Conservation (phyloP, 2,888 invertebrate genomes). For the Theodoxus fluviatilis region DNA sequence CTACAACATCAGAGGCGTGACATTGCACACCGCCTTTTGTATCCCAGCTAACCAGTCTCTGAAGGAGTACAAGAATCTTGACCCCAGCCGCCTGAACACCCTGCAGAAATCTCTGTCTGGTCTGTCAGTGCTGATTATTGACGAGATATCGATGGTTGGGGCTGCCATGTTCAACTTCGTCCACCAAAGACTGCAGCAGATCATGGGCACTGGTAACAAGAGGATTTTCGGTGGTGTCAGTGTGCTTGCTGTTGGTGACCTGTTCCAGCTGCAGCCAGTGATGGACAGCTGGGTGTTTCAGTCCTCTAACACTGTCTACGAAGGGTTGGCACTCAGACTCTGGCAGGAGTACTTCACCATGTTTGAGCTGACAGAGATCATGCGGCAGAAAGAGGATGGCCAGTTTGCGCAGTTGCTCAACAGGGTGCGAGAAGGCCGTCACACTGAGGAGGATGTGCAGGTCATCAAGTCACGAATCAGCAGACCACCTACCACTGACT, state of each 20-base stretch:
- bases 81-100: slow-evolving; percentile 9
- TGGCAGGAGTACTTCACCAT: neutral
- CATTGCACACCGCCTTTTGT: slow-evolving; percentile 7
- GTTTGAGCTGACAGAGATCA: slow-evolving; percentile 9
- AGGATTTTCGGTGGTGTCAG: slow-evolving; percentile 1
- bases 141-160: slow-evolving; percentile 7
- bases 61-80: neutral
- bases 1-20: neutral
- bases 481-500: too few species aligned
- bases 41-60: neutral
- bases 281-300: slow-evolving; percentile 7
- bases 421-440: slow-evolving; percentile 7
- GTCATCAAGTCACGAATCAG: slow-evolving; percentile 4
- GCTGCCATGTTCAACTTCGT: neutral
- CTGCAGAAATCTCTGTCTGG: neutral
- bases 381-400: neutral
- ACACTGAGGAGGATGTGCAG: neutral
- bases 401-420: neutral
- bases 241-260: slow-evolving; percentile 8
- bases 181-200: neutral
- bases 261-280: neutral
- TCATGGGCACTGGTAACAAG: neutral
- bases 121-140: neutral
- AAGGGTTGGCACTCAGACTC: neutral
- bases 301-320: neutral